A percentile compares a stretch with the other conserved stretches of the same genome.
Conservation (phyloP, 2,113 vertebrate species). For the Caretta caretta region DNA sequence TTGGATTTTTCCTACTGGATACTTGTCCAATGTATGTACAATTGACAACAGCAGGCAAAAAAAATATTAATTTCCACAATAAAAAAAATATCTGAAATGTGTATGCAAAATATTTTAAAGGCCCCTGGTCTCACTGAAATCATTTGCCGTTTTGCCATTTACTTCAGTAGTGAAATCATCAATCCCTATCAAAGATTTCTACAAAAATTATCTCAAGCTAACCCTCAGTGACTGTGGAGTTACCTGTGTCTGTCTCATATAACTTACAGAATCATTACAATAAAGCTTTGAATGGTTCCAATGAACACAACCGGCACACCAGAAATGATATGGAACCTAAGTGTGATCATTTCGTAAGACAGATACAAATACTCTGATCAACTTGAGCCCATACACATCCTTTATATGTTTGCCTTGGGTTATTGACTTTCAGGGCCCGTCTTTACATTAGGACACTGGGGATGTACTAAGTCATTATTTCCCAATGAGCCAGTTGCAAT, state of each 20-base stretch:
- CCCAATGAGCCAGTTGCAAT: neutral
- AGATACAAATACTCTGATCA: neutral
- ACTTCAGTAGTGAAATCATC: neutral
- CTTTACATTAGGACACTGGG: rapidly evolving
- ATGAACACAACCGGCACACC: conserved; percentile 5
- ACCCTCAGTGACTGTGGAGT: neutral
- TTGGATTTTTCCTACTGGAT: neutral
- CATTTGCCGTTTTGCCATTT: neutral
- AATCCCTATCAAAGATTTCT: neutral
- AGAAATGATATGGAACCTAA: conserved; percentile 17
- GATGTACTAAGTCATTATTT: neutral
- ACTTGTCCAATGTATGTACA: neutral
- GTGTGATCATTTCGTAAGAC: neutral
- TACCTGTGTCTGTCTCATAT: neutral
- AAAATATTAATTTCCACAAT: neutral
- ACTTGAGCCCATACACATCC: neutral
- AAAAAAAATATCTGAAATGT: neutral
- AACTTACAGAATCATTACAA: neutral
- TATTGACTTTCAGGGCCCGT: neutral
- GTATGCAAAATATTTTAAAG: neutral
- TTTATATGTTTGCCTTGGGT: conserved; percentile 41
- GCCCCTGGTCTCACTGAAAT: neutral
- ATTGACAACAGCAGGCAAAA: neutral
- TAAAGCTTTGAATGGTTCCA: neutral
- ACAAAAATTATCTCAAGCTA: neutral